Base-by-base conservation (phyloP, 2,113 vertebrate genomes). In the Coptodon bakossiorum region DNA sequence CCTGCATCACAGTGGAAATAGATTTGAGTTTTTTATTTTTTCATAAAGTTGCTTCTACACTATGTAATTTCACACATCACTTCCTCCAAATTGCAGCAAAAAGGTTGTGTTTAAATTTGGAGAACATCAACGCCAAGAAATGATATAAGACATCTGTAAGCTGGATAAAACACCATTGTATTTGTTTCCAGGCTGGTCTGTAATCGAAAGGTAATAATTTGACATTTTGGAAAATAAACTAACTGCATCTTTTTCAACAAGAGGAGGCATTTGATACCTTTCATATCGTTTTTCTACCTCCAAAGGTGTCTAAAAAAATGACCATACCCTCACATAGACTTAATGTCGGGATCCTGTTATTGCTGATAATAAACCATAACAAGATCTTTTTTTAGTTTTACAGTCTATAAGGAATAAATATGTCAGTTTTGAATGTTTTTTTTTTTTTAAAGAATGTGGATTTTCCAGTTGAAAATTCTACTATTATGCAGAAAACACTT, bases 31-130 rank as follows among this genome's bases (percentile, higher is more conserved):
- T 43, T 78, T 53, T 45, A 2, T 6, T 71, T 6, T 43, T 81
- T 14, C 48, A 24, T 4, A 66, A 68, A 83, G 31, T 89, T 83
- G 63, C 61, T 53, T 84, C 82, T 84, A 19, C 29, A 53, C 76
- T 84, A 22, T 92, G 48, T 61, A 92, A 91, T 91, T 93, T 93
- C 66, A 88, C 52, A 56, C 86, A 90, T 81, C 73, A 80, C 24
- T 86, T 84, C 29, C 59, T 88, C 48, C 88, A 92, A 92, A 91
- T 92, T 91, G 84, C 82, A 88, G 84, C 24, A 80, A 76, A 80
- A 81, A 80, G 59, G 87, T 86, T 91, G 87, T 80, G 59, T 87
- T 92, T 86, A 89, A 84, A 84, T 88, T 90, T 80, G 53, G 78
- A 40, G 31, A 59, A 82, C 36, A 36, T 4, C 59, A 50, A 14